phyloP scores from a whole-genome alignment of 2,888 invertebrate species.

The Xestoiulus laeticollis region DNA sequence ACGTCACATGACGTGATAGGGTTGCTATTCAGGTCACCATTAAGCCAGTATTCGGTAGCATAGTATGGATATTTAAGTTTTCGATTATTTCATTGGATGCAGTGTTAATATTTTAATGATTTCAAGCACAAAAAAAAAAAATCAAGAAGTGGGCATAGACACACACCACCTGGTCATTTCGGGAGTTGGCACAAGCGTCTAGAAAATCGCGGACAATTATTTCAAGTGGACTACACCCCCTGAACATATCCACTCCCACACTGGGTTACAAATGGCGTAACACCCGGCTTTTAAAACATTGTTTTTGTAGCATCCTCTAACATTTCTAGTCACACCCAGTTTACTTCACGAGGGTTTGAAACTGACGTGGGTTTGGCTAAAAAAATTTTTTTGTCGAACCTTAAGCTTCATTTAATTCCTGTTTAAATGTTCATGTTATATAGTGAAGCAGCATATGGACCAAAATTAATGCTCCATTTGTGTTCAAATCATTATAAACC shows the following conservation, averaged over 20 bases:
- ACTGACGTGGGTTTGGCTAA: background rate
- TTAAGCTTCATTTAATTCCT: background rate
- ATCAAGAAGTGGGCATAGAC: background rate
- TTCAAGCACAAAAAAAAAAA: background rate
- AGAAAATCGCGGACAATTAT: slow-evolving; percentile 14
- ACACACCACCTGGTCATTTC: background rate
- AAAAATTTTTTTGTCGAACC: background rate
- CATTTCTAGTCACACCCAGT: slow-evolving; percentile 27
- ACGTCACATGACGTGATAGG: background rate
- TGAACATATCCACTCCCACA: slow-evolving; percentile 16
- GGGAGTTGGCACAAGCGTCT: background rate
- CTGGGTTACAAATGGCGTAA: slow-evolving; percentile 12
- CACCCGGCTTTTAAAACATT: background rate
- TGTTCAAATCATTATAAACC: too few relatives aligned
- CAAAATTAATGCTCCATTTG: background rate
- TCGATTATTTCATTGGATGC: background rate
- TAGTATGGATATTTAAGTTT: background rate
- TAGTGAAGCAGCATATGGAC: background rate
- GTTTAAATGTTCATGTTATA: background rate
- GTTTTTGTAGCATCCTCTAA: slow-evolving; percentile 29
- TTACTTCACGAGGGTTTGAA: background rate
- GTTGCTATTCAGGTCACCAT: background rate
- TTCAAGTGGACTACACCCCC: slow-evolving; percentile 30
- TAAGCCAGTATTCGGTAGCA: background rate
- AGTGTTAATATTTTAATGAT: background rate